Conservation (phyloP, 2,113 vertebrate species). For the Todiramphus saurophagus region DNA sequence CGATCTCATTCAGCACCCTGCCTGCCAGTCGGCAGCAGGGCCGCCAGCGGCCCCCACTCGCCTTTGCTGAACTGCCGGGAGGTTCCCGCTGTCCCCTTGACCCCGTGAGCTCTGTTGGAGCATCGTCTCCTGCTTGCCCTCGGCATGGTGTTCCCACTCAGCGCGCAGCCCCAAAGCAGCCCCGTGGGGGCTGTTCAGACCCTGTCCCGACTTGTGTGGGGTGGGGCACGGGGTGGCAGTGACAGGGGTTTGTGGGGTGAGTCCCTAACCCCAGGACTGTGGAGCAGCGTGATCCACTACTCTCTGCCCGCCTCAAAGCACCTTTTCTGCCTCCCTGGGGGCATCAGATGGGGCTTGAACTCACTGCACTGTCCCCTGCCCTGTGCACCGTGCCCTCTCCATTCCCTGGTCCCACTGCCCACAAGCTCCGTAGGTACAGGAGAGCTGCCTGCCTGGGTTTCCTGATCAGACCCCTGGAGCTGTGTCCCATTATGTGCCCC, state of each 20-base stretch:
- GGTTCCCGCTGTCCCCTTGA: not conserved
- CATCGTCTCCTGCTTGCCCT: not conserved
- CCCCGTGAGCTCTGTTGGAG: fast-evolving
- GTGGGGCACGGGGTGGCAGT: fast-evolving
- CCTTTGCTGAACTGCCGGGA: not conserved
- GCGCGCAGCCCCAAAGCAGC: fast-evolving
- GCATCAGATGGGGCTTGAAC: not conserved
- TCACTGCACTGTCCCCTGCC: not conserved
- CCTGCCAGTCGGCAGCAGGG: not conserved
- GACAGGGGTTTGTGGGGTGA: not conserved
- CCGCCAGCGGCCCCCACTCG: not conserved
- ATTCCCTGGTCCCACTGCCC: fast-evolving
- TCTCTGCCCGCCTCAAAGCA: not conserved
- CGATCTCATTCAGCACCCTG: not conserved
- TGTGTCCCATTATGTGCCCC: not conserved
- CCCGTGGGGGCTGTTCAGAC: fast-evolving
- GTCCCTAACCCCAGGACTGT: not conserved
- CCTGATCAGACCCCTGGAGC: not conserved
- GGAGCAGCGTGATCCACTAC: not conserved
- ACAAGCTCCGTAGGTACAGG: not conserved
- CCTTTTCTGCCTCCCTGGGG: not conserved
- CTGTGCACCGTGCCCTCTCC: fast-evolving
- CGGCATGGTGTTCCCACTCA: fast-evolving
- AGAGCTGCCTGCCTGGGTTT: not conserved
- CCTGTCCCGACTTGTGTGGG: fast-evolving